Conservation (phyloP, 2,113 vertebrate species). For the Lophotis ruficrista region DNA sequence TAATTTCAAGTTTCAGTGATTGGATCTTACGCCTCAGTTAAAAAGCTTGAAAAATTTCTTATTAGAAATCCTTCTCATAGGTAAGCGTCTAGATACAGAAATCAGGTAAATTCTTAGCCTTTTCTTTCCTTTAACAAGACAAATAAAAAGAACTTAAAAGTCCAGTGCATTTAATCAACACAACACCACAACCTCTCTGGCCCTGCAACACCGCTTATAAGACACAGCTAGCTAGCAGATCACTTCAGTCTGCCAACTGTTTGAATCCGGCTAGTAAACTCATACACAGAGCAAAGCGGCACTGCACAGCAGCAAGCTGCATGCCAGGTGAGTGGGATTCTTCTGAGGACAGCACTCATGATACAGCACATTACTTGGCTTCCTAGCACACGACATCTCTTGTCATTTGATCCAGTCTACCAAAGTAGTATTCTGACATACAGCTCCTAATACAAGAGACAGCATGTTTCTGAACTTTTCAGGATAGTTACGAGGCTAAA, state of each 20-base stretch:
- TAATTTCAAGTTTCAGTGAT: background rate
- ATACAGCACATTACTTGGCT: background rate
- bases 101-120: background rate
- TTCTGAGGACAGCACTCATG: background rate
- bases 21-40: background rate
- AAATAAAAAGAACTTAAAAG: background rate
- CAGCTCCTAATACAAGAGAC: background rate
- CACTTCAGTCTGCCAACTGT: background rate
- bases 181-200: background rate
- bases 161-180: background rate
- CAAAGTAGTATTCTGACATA: background rate
- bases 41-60: background rate
- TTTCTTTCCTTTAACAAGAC: background rate
- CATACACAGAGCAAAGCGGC: background rate
- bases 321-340: background rate
- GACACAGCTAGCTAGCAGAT: background rate
- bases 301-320: background rate
- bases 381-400: background rate
- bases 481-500: background rate
- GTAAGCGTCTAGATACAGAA: no score
- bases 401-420: background rate
- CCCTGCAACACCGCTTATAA: background rate
- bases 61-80: background rate
- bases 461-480: background rate
- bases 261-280: background rate